Conservation (phyloP, 1,140 invertebrate genomes). For the Drosophila elegans region DNA sequence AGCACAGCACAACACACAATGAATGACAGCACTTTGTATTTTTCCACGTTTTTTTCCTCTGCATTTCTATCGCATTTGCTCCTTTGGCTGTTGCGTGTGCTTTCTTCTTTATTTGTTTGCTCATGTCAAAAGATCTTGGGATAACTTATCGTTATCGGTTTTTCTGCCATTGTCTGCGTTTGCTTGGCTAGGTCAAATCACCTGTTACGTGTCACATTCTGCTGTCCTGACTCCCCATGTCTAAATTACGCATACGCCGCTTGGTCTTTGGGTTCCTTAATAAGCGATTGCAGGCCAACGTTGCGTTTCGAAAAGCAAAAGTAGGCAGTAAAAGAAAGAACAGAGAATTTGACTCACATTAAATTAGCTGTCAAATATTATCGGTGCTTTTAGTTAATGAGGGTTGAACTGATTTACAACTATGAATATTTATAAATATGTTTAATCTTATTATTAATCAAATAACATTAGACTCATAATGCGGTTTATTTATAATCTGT, state of each 20-base stretch:
- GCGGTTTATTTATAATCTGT: too few relatives aligned
- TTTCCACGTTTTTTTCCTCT: constrained; percentile 41
- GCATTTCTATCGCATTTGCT: constrained; percentile 15
- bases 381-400: too few relatives aligned
- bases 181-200: constrained; percentile 56
- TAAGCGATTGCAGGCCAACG: constrained; percentile 16
- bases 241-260: constrained; percentile 51
- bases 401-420: too few relatives aligned
- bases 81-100: constrained; percentile 42
- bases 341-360: not conserved
- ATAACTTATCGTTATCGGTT: constrained; percentile 71
- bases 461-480: too few relatives aligned
- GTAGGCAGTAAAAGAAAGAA: not conserved
- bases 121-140: constrained; percentile 70
- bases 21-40: constrained; percentile 79
- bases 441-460: too few relatives aligned
- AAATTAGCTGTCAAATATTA: too few relatives aligned
- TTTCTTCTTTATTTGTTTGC: constrained; percentile 66
- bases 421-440: too few relatives aligned
- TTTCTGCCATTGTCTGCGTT: constrained; percentile 39
- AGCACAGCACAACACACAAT: constrained; percentile 74
- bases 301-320: constrained; percentile 1
- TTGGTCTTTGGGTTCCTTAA: constrained; percentile 14
- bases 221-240: constrained; percentile 16
- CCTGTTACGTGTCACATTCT: constrained; percentile 68